Percentiles rank a stretch among this genome's conserved stretches.
Evolutionary conservation across 2,113 vertebrate genomes (phyloP).

Genomic region (Thinocorus orbignyianus): DNA sequence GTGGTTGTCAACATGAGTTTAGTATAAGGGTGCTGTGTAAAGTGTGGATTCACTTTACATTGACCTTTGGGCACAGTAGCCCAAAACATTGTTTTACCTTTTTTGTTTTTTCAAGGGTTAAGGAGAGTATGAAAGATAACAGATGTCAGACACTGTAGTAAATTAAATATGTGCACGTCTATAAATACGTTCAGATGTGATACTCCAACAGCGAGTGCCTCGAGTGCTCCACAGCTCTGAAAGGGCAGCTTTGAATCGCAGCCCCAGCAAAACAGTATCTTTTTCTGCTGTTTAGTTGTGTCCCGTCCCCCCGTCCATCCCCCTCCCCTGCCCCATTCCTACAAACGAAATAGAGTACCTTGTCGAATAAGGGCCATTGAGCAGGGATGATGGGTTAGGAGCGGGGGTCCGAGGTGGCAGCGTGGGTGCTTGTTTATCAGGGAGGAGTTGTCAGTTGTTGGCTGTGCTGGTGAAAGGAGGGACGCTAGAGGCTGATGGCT

Average conservation of each 20-base stretch:
- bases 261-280: constrained; percentile 66
- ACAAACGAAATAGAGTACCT: constrained; percentile 87
- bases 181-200: not conserved
- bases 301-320: not conserved
- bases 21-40: constrained; percentile 73
- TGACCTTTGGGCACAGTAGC: constrained; percentile 72
- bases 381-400: constrained; percentile 86
- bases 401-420: constrained; percentile 80
- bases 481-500: constrained; percentile 88
- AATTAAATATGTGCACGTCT: not conserved
- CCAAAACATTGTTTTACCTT: constrained; percentile 26
- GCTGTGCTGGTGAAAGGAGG: constrained; percentile 86
- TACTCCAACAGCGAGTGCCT: too few relatives aligned
- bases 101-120: not conserved
- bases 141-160: not conserved
- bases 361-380: constrained; percentile 89
- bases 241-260: constrained; percentile 77
- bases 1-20: constrained; percentile 94
- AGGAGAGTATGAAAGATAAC: not conserved
- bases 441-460: constrained; percentile 87
- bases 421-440: constrained; percentile 88
- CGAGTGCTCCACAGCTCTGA: constrained; percentile 46
- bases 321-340: not conserved
- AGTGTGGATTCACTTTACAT: constrained; percentile 72
- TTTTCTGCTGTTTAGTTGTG: constrained; percentile 78